Percentiles rank a stretch among this genome's conserved stretches.
Conservation (phyloP, 2,113 vertebrate species). For the Lota lota region DNA sequence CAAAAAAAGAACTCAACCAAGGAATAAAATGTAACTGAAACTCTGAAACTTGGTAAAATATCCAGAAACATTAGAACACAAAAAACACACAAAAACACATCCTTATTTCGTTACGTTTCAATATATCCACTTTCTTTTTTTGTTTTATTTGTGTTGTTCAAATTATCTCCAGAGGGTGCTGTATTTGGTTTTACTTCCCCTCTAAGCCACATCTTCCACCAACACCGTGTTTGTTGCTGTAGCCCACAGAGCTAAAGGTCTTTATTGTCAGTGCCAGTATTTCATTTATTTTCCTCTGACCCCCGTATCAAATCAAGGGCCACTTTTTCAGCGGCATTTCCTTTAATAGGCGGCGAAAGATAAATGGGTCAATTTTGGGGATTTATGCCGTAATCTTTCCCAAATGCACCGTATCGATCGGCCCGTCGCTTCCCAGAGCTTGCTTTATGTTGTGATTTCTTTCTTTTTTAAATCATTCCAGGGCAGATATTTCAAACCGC, state of each 20-base stretch:
- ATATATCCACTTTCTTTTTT: no score
- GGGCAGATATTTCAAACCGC: conserved; percentile 34
- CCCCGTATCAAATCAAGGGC: conserved; percentile 14
- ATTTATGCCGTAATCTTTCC: conserved; percentile 64
- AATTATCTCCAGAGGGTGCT: conserved; percentile 13
- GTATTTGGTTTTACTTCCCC: conserved; percentile 14
- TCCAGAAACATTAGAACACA: no score
- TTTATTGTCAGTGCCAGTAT: conserved; percentile 3
- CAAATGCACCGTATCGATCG: conserved; percentile 63
- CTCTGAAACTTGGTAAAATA: no score
- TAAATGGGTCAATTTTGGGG: conserved; percentile 45
- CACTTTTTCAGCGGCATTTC: conserved; percentile 29
- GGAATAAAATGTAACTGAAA: no score
- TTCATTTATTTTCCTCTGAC: conserved; percentile 9
- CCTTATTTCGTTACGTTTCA: no score
- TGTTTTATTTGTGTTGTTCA: background rate
- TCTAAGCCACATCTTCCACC: background rate
- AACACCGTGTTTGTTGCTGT: no score
- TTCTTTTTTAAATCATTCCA: conserved; percentile 38
- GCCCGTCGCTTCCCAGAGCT: conserved; percentile 27
- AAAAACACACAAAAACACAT: no score
- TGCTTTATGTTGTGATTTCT: no score
- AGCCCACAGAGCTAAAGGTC: background rate
- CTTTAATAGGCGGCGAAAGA: conserved; percentile 47
- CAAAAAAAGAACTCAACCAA: no score